These are phyloP conservation scores for Engystomops pustulosus DNA, from an alignment of 2,113 vertebrate species.

Conservation along the genomic window DNA sequence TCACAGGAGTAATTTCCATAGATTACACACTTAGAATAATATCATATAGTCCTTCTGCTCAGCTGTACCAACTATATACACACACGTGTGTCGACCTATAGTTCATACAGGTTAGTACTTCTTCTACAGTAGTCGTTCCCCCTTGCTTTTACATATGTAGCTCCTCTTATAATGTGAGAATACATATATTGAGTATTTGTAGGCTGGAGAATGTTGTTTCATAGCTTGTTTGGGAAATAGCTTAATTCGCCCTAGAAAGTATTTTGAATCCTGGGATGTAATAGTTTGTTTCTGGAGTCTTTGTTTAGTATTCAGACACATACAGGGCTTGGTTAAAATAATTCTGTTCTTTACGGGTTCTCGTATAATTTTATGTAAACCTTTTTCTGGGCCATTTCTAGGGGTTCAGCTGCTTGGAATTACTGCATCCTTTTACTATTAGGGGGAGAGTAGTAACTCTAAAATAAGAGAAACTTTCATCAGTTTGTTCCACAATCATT, in stretches of 20 bases:
- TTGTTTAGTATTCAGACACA: neutral
- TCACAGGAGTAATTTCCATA: neutral
- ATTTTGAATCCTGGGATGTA: neutral
- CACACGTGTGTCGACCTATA: neutral
- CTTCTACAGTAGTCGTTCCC: neutral
- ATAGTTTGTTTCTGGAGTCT: neutral
- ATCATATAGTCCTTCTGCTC: neutral
- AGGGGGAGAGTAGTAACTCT: no score
- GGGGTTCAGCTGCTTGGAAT: neutral
- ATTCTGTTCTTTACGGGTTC: no score
- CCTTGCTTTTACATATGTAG: neutral
- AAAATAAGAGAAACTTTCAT: no score
- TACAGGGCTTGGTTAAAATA: constrained; percentile 42
- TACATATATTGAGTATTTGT: neutral
- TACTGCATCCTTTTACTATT: neutral
- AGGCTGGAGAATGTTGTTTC: neutral
- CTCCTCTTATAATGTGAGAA: neutral
- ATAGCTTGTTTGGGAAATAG: constrained; percentile 1
- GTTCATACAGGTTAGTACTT: constrained; percentile 18
- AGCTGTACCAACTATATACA: neutral
- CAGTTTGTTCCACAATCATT: no score
- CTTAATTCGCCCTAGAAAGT: neutral
- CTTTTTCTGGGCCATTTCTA: neutral
- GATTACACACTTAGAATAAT: neutral
- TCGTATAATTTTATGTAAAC: neutral